A percentile compares a stretch with the other conserved stretches of the same genome.
These are phyloP conservation scores for Anhinga anhinga DNA, from an alignment of 2,113 vertebrate genomes.

Conservation along the genomic window DNA sequence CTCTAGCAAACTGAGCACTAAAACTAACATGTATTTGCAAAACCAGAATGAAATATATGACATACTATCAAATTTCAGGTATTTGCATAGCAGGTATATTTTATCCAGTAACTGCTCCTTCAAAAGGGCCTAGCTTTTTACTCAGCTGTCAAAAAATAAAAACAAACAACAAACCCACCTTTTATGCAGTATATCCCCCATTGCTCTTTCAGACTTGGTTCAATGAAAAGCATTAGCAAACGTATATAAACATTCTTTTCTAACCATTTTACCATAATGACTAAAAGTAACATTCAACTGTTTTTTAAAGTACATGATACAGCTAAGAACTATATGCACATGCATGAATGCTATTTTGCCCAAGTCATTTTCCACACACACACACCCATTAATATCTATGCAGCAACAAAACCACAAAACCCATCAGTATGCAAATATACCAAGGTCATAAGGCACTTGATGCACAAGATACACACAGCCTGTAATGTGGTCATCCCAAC, in stretches of 20 bases:
- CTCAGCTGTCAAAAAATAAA: background rate
- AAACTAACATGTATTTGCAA: background rate
- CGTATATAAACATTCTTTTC: background rate
- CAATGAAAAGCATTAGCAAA: background rate
- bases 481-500: background rate
- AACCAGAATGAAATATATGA: background rate
- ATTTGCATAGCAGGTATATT: background rate
- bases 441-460: background rate
- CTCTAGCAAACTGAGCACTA: background rate
- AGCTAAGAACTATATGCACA: background rate
- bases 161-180: too few species aligned
- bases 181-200: background rate
- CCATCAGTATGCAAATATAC: background rate
- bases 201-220: background rate
- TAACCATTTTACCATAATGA: background rate
- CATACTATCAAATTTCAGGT: background rate
- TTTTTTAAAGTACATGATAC: background rate
- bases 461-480: background rate
- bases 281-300: background rate
- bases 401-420: background rate
- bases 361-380: background rate
- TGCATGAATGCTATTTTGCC: background rate
- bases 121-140: background rate
- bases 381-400: background rate
- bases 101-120: background rate